Percentiles rank a stretch among this genome's conserved stretches.
These are phyloP conservation scores for Pseudochaenichthys georgianus DNA, from an alignment of 2,797 vertebrate genomes.

Conservation along the genomic window DNA sequence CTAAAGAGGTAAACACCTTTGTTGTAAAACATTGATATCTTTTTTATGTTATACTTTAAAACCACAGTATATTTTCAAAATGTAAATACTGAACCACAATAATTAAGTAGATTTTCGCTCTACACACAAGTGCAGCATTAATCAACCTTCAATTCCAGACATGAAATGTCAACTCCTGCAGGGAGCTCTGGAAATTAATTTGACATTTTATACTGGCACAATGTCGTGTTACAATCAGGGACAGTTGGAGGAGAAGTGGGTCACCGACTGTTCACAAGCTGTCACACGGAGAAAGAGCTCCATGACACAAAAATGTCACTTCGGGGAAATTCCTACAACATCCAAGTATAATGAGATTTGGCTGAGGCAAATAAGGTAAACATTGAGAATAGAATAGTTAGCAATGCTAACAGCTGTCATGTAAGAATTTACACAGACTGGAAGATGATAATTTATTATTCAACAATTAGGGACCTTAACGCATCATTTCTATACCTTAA, in stretches of 20 bases:
- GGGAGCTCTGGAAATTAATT: neutral
- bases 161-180: neutral
- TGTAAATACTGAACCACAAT: neutral
- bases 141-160: neutral
- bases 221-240: neutral
- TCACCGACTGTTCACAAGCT: conserved; percentile 14
- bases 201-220: conserved; percentile 8
- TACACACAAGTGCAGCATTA: conserved; percentile 11
- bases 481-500: neutral
- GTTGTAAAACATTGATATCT: too few species aligned
- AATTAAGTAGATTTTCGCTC: neutral
- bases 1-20: neutral
- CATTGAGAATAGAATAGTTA: neutral
- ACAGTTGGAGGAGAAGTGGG: neutral
- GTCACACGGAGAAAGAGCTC: neutral
- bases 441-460: neutral
- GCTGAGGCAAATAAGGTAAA: neutral
- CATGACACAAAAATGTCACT: neutral
- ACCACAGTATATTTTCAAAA: neutral
- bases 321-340: neutral
- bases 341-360: neutral
- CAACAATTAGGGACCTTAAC: neutral
- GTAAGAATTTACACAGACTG: neutral
- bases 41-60: neutral
- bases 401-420: conserved; percentile 13